Base-by-base conservation (phyloP, 2,888 invertebrate genomes). In the Meiosimyza decipiens region DNA sequence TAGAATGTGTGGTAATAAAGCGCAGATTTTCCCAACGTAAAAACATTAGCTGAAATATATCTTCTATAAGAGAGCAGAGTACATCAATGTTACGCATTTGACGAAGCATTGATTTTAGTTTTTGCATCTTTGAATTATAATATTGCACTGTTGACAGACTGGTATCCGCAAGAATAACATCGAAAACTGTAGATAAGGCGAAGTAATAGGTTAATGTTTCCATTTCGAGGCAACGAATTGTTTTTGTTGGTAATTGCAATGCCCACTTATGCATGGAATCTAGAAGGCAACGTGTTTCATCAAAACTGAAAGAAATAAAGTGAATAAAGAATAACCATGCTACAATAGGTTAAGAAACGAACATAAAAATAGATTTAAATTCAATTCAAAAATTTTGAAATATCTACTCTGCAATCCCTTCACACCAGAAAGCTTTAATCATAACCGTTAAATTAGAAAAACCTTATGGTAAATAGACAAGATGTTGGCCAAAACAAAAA, bases 11-110 rank as follows among this genome's bases (percentile, higher is more conserved):
- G 18, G 55, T 59, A 18, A 51, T 4, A 9, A 62, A 16, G 5
- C 78, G 75, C 11, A 87, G 73, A 71, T 86, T 82, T 57, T 87
- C 87, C 85, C 86, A 86, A 1, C 87, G 83, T 51, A 87, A 71
- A 60, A 85, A 86, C 0, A 85, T 77, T 51, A 87, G 74, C 7
- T 81, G 82, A 60, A 86, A 84, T 4, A 86, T 82, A 54, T 85
- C 84, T 74, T 84, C 83, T 6, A 87, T 73, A 3, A 86, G 73
- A 40, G 82, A 79, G 62, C 83, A 84, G 2, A 86, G 78, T 0
- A 81, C 78, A 33, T 80, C 75, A 33, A 85, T 77, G 28, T 81
- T 80, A 18, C 82, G 81, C 6, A 86, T 76, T 76, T 84, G 83
- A 0, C 86, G 81, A 13, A 87, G 73, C 59, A 84, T 82, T 11